Base-by-base conservation (phyloP, 2,797 vertebrate species). In the Anguilla pacifica region DNA sequence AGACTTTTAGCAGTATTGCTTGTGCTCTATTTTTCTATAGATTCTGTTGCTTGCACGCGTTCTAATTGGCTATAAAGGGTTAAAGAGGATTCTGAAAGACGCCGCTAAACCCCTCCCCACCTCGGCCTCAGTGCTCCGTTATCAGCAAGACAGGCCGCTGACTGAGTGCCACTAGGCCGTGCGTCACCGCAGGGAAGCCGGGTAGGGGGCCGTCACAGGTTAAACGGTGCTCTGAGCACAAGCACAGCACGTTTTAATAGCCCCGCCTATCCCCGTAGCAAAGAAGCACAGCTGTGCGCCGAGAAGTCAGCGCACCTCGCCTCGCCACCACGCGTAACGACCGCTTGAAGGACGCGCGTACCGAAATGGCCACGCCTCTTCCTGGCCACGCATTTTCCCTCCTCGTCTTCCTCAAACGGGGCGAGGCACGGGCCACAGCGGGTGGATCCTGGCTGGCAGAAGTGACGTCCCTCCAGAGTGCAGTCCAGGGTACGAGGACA, bases 401-500 rank as follows among this genome's bases (percentile, higher is more conserved):
- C 93, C 1, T 83, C 87, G 0, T 97, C 96, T 86, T 98, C 98
- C 57, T 93, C 92, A 89, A 98, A 96, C 0, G 94, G 91, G 31
- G 84, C 85, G 31, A 98, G 95, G 89, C 98, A 98, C 53, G 97
- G 96, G 0, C 98, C 98, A 0, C 98, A 98, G 89, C 89, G 87
- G 0, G 94, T 94, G 0, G 95, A 94, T 0, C 97, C 97, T 0
- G 94, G 94, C 0, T 84, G 94, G 89, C 98, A 98, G 89, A 96
- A 96, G 85, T 96, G 94, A 0, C 98, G 94, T 77, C 97, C 94
- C 87, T 94, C 95, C 86, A 96, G 95, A 74, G 96, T 95, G 77
- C 98, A 98, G 91, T 98, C 97, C 91, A 98, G 91, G 91, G 95
- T 97, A 81, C 96, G 94, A 0, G 98, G 97, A 88, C 98, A 98